phyloP scores from a whole-genome alignment of 2,888 invertebrate genomes.

The Epistrophella euchroma region DNA sequence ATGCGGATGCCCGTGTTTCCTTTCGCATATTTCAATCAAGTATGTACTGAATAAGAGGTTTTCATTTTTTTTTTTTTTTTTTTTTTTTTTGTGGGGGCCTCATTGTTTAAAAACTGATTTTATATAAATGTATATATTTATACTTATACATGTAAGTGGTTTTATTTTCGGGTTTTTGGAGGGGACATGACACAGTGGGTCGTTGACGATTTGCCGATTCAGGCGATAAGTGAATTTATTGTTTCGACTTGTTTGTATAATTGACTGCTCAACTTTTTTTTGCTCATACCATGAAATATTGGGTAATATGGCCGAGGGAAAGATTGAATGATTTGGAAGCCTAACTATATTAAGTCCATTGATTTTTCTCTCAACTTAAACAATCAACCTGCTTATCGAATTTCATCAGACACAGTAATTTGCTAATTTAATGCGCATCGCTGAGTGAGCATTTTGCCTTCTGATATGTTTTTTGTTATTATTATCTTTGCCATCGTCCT shows the following conservation, averaged over 20 bases:
- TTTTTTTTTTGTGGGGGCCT: slow-evolving; percentile 26
- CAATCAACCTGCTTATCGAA: slow-evolving; percentile 60
- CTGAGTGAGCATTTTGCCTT: slow-evolving; percentile 62
- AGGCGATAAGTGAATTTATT: slow-evolving; percentile 76
- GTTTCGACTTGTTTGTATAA: slow-evolving; percentile 71
- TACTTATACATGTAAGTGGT: not conserved
- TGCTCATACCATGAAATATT: not conserved
- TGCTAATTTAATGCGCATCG: slow-evolving; percentile 74
- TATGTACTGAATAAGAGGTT: slow-evolving; percentile 27
- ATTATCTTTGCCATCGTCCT: slow-evolving; percentile 40
- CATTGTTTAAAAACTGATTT: slow-evolving; percentile 51
- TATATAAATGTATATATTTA: not conserved
- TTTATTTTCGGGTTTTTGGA: slow-evolving; percentile 11
- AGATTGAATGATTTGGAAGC: slow-evolving; percentile 34
- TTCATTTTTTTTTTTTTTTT: slow-evolving; percentile 17
- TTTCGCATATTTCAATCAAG: slow-evolving; percentile 72
- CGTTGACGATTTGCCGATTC: slow-evolving; percentile 72
- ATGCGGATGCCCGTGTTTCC: slow-evolving; percentile 34
- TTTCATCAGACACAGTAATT: slow-evolving; percentile 73
- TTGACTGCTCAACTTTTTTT: slow-evolving; percentile 52
- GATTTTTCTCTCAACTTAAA: not conserved
- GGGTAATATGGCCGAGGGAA: slow-evolving; percentile 17
- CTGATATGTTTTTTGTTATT: slow-evolving; percentile 11
- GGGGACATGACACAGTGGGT: not conserved
- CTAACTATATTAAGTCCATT: not conserved